Evolutionary conservation across 2,113 vertebrate genomes (phyloP), one percentile per base, ranked within the genome.

Genomic region (Myotis davidii): DNA sequence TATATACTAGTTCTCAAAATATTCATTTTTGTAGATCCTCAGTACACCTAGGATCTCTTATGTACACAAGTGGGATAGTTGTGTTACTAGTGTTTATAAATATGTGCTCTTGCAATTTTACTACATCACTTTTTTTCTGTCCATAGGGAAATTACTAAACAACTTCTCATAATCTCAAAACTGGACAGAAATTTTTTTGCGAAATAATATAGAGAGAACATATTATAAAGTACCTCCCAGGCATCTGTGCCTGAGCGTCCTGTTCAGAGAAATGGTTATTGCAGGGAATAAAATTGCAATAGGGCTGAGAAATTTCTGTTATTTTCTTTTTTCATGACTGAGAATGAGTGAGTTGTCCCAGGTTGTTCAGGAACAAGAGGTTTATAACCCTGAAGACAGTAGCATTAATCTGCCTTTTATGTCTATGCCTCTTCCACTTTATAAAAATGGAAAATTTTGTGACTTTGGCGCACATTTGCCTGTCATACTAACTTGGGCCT

Each of bases 101-200:
- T 85, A 79, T 20, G 21, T 83, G 34, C 64, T 94, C 42, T 11
- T 37, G 17, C 5, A 59, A 84, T 79, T 90, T 96, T 91, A 95
- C 70, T 76, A 9, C 9, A 76, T 64, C 5, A 12, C 3, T 95
- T 95, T 86, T 86, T 34, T 85, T 90, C 61, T 96, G 21, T 54
- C 92, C 25, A 27, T 34, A 32, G 83, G 65, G 69, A 90, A 94
- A 90, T 94, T 83, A 84, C 5, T 11, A 94, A 88, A 90, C 34
- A 78, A 91, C 42, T 61, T 88, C 78, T 86, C 34, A 77, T 65
- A 94, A 85, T 90, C 65, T 91, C 70, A 95, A 82, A 84, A 85
- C 39, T 76, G 74, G 92, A 87, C 39, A 84, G 50, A 91, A 86
- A 90, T 85, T 89, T 32, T 85, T 25, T 67, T 95, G 52, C 18